Base-by-base conservation (phyloP, 2,888 invertebrate genomes). In the Harmothoe impar region DNA sequence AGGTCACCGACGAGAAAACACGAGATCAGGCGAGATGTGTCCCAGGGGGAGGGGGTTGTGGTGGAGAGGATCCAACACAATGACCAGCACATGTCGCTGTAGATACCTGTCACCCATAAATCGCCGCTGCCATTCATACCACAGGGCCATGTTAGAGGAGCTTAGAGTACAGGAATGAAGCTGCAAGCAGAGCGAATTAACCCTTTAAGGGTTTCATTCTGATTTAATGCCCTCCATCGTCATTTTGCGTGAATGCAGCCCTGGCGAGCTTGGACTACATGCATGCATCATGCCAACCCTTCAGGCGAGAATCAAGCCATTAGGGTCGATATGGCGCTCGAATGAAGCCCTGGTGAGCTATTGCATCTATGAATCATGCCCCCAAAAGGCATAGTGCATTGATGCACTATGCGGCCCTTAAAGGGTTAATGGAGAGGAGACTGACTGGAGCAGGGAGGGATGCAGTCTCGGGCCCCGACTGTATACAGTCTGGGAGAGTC, bases 1-100 rank as follows among this genome's bases (percentile, higher is more conserved):
- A 62, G 62, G 62, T 62, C 62, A 62, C 23, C 62, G 20, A n/a
- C n/a, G 62, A 62, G 62, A 62, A 62, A 62, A 62, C 62, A 62
- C 62, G 62, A 62, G 20, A 62, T 15, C 15, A 62, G 23, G n/a
- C 62, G 62, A 62, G 7, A 62, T n/a, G 12, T n/a, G 23, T n/a
- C 62, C 3, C 23, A 62, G 62, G 62, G 62, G 3, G 20, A 20
- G 62, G 62, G 54, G n/a, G 62, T 62, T 3, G n/a, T 20, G 62
- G 62, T 62, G 62, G 62, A 15, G 62, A 5, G 7, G 15, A 15
- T 5, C 23, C 0, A 12, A 15, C 20, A 20, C 62, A 20, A 62
- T 62, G 23, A 5, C 62, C 62, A 62, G 20, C 20, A 62, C 62
- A 62, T 62, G 62, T 62, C 62, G 62, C 62, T 62, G 15, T n/a